Conservation (phyloP, 2,888 invertebrate species). For the Dione vanillae region DNA sequence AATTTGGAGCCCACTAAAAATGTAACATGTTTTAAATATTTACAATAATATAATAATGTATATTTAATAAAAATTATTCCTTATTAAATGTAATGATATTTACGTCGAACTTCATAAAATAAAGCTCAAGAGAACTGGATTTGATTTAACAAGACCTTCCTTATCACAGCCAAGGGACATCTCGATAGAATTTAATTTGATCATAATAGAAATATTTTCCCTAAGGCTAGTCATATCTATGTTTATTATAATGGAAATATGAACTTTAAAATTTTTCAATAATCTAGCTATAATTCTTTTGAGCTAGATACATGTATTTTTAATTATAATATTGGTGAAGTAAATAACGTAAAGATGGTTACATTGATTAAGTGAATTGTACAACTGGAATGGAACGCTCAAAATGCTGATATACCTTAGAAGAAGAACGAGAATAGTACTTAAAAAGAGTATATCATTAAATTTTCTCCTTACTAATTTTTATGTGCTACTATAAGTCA, state of each 20-base stretch:
- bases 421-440: too few relatives aligned
- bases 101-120: conserved; percentile 12
- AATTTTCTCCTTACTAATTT: too few relatives aligned
- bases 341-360: background rate
- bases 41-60: too few relatives aligned
- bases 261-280: background rate
- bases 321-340: background rate
- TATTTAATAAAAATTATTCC: too few relatives aligned
- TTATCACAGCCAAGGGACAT: conserved; percentile 41
- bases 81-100: conserved; percentile 11
- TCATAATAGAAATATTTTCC: conserved; percentile 53
- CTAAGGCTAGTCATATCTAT: conserved; percentile 12
- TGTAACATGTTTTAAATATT: background rate
- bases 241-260: conserved; percentile 13
- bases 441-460: too few relatives aligned
- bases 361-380: background rate
- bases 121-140: conserved; percentile 29
- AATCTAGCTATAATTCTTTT: background rate
- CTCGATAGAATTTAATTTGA: conserved; percentile 43
- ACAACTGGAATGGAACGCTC: too few relatives aligned
- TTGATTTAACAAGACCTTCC: conserved; percentile 48
- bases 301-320: background rate
- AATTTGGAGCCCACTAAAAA: too few relatives aligned
- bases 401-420: too few relatives aligned
- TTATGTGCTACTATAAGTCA: too few relatives aligned